phyloP scores from a whole-genome alignment of 2,888 invertebrate species.

The Hypselothyrea guttata region DNA sequence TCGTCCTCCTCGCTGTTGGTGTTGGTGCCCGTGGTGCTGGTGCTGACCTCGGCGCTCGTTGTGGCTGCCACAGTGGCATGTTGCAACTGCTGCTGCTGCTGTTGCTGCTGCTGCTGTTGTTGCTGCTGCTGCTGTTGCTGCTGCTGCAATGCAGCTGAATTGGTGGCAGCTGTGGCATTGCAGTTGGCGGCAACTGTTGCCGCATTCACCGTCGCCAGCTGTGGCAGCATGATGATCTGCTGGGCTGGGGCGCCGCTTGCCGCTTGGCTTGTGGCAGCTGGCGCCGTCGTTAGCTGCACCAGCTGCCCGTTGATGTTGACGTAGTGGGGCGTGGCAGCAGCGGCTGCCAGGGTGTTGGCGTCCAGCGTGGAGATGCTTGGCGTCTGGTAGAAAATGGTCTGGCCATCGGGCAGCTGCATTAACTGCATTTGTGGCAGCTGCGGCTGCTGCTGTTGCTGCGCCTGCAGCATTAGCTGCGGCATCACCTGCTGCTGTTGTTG shows the following conservation, averaged over 20 bases:
- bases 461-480: constrained; percentile 81
- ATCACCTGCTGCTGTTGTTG: constrained; percentile 76
- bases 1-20: constrained; percentile 74
- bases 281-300: constrained; percentile 79
- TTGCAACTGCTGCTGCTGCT: constrained; percentile 36
- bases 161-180: too few relatives aligned
- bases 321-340: constrained; percentile 83
- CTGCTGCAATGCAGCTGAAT: constrained; percentile 37
- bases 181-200: constrained; percentile 48
- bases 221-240: constrained; percentile 79
- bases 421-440: constrained; percentile 86
- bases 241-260: constrained; percentile 54
- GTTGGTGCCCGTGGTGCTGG: constrained; percentile 64
- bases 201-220: constrained; percentile 66
- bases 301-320: constrained; percentile 83
- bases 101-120: constrained; percentile 15
- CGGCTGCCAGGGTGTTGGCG: constrained; percentile 55
- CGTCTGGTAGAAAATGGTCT: constrained; percentile 92
- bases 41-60: constrained; percentile 57
- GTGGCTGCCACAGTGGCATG: too few relatives aligned
- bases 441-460: constrained; percentile 79
- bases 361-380: constrained; percentile 63
- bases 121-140: constrained; percentile 22
- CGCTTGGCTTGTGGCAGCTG: constrained; percentile 71
- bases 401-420: constrained; percentile 95